phyloP scores from a whole-genome alignment of 2,888 invertebrate species.

The Pemphredon lugubris region DNA sequence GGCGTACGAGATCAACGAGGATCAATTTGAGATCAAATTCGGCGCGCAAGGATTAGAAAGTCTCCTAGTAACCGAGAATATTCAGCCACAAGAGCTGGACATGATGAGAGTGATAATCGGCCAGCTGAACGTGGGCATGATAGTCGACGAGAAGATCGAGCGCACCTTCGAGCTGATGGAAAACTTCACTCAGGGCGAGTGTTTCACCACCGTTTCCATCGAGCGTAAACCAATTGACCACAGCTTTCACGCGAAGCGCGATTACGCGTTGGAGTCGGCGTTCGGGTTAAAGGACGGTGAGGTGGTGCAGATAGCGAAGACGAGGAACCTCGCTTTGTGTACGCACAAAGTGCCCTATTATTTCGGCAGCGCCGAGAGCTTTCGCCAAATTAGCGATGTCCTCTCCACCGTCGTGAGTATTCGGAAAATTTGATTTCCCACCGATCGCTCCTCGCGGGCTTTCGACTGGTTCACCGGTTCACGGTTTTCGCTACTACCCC shows the following conservation, averaged over 20 bases:
- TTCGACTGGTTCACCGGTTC: too few relatives aligned
- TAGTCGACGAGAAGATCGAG: conserved; percentile 44
- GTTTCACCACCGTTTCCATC: conserved; percentile 58
- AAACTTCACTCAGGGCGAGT: conserved; percentile 66
- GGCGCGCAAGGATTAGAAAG: conserved; percentile 59
- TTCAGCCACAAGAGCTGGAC: conserved; percentile 61
- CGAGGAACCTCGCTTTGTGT: conserved; percentile 61
- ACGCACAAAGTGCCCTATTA: conserved; percentile 57
- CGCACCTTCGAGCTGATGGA: conserved; percentile 61
- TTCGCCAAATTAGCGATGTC: conserved; percentile 42
- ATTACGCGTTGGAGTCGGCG: conserved; percentile 28
- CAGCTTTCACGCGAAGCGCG: not conserved
- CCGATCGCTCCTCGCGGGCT: too few relatives aligned
- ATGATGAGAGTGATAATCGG: conserved; percentile 60
- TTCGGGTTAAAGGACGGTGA: conserved; percentile 50
- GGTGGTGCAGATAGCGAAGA: conserved; percentile 57
- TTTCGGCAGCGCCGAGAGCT: conserved; percentile 60
- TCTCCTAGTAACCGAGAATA: conserved; percentile 61
- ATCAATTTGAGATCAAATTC: conserved; percentile 69
- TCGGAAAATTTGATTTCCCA: not conserved
- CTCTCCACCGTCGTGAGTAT: conserved; percentile 57
- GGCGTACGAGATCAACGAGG: conserved; percentile 56
- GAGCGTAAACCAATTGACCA: conserved; percentile 14
- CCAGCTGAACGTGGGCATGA: conserved; percentile 63
- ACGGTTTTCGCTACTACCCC: too few relatives aligned